Conservation (phyloP, 2,888 invertebrate genomes). For the Smittia aterrima region DNA sequence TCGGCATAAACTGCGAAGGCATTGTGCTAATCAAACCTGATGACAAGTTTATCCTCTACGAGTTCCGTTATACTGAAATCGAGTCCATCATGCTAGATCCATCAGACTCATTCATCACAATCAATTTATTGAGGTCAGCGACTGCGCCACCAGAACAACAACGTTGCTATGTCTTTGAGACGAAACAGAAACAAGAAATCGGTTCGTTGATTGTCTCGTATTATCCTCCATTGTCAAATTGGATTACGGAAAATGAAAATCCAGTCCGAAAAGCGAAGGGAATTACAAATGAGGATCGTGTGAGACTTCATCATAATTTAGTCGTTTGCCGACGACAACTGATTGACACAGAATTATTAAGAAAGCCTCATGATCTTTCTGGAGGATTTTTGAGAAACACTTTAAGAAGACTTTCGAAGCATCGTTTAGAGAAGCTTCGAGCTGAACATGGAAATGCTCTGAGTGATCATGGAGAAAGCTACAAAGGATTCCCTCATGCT, state of each 20-base stretch:
- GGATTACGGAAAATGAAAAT: constrained; percentile 73
- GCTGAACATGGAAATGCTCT: constrained; percentile 64
- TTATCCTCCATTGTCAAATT: constrained; percentile 78
- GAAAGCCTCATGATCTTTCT: constrained; percentile 78
- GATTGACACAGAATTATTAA: constrained; percentile 76
- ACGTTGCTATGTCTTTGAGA: constrained; percentile 92
- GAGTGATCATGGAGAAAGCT: constrained; percentile 74
- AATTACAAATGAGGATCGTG: constrained; percentile 84
- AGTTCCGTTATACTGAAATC: constrained; percentile 86
- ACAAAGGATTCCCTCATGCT: constrained; percentile 80
- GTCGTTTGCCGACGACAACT: constrained; percentile 78
- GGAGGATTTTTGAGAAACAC: constrained; percentile 89
- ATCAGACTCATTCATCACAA: constrained; percentile 87
- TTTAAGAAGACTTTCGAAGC: constrained; percentile 79
- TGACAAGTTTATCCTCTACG: constrained; percentile 87
- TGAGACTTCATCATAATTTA: constrained; percentile 82
- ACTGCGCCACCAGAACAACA: constrained; percentile 53
- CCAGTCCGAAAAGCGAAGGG: constrained; percentile 63
- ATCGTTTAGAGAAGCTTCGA: constrained; percentile 74
- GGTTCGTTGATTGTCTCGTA: constrained; percentile 91
- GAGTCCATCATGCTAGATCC: constrained; percentile 89
- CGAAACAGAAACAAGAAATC: constrained; percentile 84
- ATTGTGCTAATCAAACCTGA: constrained; percentile 86
- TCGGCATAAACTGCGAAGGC: constrained; percentile 89
- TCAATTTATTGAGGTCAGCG: constrained; percentile 69